Base-by-base conservation (phyloP, 2,797 vertebrate genomes). In the Dallia pectoralis region DNA sequence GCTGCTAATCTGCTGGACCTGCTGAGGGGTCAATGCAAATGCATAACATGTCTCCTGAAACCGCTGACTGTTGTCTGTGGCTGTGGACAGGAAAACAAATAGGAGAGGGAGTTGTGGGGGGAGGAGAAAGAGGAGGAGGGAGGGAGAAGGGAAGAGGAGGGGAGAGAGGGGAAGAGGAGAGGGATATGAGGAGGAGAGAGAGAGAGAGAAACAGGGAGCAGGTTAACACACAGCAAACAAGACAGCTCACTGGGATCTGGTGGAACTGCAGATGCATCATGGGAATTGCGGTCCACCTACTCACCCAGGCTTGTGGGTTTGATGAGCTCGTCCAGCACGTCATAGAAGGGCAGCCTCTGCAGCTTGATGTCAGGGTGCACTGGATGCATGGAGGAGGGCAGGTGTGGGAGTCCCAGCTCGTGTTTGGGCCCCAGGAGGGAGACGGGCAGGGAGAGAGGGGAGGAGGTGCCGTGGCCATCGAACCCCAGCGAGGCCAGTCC, bases 31-130 rank as follows among this genome's bases (percentile, higher is more conserved):
- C 93, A 99, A 92, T 65, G 97, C 97, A 81, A 99, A 99, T 4
- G 97, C 97, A 82, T 97, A 99, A 90, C 97, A 99, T 73, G 97
- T 98, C 94, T 99, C 97, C 89, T 98, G 97, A 94, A 99, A 99
- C 73, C 97, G 93, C 85, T 99, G 97, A 89, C 93, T 96, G 87
- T 95, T 99, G 90, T 99, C 97, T 83, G 96, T 97, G 82, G 94
- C 96, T 99, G 80, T 48, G 80, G 84, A 79, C 80, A 79, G 64
- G n/a, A n/a, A n/a, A n/a, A n/a, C n/a, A n/a, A n/a, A n/a, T n/a
- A n/a, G 14, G 12, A 51, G 32, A 75, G 11, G 66, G 29, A 73
- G 40, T 62, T 75, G 33, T 12, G 75, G 79, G 74, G 14, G 77
- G 56, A n/a, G 18, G 22, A 27, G 33, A 47, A n/a, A 32, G 14